phyloP scores from a whole-genome alignment of 2,113 vertebrate genomes.

The Paratilapia polleni region DNA sequence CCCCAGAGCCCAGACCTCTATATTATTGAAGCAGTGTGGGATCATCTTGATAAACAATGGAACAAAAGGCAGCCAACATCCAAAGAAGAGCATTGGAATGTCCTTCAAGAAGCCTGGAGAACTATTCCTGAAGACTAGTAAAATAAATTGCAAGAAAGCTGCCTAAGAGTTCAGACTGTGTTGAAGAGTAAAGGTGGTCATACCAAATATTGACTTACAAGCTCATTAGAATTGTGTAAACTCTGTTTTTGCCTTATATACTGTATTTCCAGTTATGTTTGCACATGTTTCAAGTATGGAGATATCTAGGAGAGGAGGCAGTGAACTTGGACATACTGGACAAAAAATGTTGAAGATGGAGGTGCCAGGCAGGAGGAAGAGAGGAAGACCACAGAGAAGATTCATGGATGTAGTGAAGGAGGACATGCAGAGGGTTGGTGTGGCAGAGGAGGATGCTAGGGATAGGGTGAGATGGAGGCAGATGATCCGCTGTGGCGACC shows the following conservation, averaged over 20 bases:
- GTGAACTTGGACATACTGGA: too few species aligned
- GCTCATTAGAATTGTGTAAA: background rate
- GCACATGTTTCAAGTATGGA: background rate
- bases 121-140: background rate
- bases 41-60: background rate
- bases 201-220: background rate
- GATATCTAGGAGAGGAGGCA: too few species aligned
- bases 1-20: background rate
- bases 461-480: too few species aligned
- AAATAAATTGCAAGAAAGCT: background rate
- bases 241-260: background rate
- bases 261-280: too few species aligned
- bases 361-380: too few species aligned
- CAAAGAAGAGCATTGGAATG: background rate
- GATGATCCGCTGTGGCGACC: too few species aligned
- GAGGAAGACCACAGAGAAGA: too few species aligned
- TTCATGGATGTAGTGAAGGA: too few species aligned
- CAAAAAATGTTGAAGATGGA: too few species aligned
- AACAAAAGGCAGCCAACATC: background rate
- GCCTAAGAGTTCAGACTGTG: background rate
- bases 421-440: too few species aligned
- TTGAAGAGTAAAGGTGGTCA: background rate
- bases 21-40: background rate
- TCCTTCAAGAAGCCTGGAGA: background rate
- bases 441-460: too few species aligned